Evolutionary conservation across 2,888 invertebrate species (phyloP).

Genomic region (Ochropacha duplaris): DNA sequence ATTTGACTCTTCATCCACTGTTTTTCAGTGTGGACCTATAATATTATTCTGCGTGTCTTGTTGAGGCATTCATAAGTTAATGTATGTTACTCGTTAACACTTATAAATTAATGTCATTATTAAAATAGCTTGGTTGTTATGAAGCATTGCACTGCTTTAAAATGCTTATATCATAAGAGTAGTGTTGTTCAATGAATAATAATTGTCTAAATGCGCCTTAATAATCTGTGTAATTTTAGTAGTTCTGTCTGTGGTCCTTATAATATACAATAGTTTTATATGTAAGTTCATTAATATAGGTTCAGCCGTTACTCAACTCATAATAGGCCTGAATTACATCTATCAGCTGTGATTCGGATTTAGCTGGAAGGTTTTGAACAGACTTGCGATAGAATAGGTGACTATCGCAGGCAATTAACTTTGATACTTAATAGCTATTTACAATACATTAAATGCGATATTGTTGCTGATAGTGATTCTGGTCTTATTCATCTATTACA

Average conservation of each 20-base stretch:
- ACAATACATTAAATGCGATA: too few relatives aligned
- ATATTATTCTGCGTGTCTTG: constrained; percentile 13
- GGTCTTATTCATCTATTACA: constrained; percentile 8
- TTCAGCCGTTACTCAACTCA: constrained; percentile 22
- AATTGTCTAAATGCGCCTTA: constrained; percentile 67
- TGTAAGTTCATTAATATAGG: constrained; percentile 34
- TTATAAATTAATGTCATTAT: constrained; percentile 21
- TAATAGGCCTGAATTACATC: too few relatives aligned
- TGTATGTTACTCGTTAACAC: constrained; percentile 25
- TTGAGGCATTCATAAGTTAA: constrained; percentile 13
- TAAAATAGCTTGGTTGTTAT: constrained; percentile 56
- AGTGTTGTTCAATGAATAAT: constrained; percentile 56
- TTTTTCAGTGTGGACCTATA: neutral
- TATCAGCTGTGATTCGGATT: too few relatives aligned
- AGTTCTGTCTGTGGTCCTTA: constrained; percentile 52
- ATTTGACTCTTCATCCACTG: neutral
- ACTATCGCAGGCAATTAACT: too few relatives aligned
- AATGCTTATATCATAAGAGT: constrained; percentile 55
- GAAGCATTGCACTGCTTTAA: constrained; percentile 64
- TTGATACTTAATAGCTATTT: too few relatives aligned
- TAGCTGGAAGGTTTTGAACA: too few relatives aligned
- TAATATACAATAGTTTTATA: constrained; percentile 43
- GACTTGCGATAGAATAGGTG: too few relatives aligned
- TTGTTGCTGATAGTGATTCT: too few relatives aligned
- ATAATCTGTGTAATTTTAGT: constrained; percentile 53